Evolutionary conservation across 2,797 vertebrate genomes (phyloP).

Genomic region (Cryptoblepharus egeriae): DNA sequence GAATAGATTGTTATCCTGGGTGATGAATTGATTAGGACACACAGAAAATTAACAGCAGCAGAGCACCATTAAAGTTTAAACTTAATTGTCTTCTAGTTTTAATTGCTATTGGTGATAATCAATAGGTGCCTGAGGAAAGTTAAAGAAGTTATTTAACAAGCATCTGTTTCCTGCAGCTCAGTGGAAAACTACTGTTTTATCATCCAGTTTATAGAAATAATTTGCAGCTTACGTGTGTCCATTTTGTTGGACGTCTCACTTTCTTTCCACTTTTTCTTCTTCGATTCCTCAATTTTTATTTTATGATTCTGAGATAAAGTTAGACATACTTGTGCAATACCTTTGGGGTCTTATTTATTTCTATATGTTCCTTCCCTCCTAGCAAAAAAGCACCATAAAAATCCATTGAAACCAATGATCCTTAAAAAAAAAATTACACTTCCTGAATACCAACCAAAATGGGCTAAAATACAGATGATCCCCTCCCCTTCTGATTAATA

Average conservation of each 20-base stretch:
- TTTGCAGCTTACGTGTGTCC: constrained; percentile 55
- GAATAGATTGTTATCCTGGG: constrained; percentile 77
- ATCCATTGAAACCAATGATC: neutral
- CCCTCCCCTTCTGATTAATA: neutral
- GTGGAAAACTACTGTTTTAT: constrained; percentile 72
- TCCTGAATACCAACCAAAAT: neutral
- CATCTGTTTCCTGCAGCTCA: constrained; percentile 70
- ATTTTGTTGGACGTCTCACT: constrained; percentile 62
- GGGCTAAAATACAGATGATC: neutral
- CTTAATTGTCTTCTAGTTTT: constrained; percentile 84
- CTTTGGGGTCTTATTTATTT: constrained; percentile 23
- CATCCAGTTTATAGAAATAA: constrained; percentile 64
- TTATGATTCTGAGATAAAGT: constrained; percentile 38
- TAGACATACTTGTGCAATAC: constrained; percentile 26
- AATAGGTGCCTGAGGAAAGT: constrained; percentile 79
- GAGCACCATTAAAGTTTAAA: constrained; percentile 83
- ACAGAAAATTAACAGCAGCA: constrained; percentile 84
- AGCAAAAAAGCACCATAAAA: neutral
- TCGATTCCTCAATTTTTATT: neutral
- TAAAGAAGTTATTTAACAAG: constrained; percentile 78
- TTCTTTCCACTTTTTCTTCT: constrained; percentile 37
- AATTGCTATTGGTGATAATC: constrained; percentile 82
- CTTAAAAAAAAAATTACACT: neutral
- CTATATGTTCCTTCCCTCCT: constrained; percentile 3
- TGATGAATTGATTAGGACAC: constrained; percentile 79